Evolutionary conservation across 2,888 invertebrate genomes (phyloP).

Genomic region (Caenorhabditis sp.): DNA sequence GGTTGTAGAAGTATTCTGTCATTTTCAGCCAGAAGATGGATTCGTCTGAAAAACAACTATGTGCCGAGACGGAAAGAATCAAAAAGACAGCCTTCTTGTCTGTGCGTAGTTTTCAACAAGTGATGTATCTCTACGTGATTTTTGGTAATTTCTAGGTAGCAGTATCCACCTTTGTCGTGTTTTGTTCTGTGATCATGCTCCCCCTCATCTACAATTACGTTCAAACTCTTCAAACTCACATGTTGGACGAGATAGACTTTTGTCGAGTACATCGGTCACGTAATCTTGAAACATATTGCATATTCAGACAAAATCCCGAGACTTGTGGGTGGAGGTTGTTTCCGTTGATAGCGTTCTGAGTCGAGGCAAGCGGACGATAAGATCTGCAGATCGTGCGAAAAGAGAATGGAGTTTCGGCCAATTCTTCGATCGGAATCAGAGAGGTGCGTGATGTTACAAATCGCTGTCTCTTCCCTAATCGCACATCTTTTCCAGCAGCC

Average conservation of each 20-base stretch:
- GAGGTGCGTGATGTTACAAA: slow-evolving; percentile 36
- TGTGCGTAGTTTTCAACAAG: slow-evolving; percentile 15
- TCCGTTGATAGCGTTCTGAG: slow-evolving; percentile 62
- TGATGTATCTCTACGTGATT: neutral
- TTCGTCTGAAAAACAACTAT: slow-evolving; percentile 49
- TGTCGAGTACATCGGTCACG: slow-evolving; percentile 71
- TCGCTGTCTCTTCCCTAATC: neutral
- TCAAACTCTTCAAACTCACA: slow-evolving; percentile 77
- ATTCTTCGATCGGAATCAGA: slow-evolving; percentile 62
- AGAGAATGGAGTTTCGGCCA: slow-evolving; percentile 72
- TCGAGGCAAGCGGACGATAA: slow-evolving; percentile 42
- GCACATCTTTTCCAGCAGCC: slow-evolving; percentile 24
- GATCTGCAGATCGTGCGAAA: slow-evolving; percentile 49
- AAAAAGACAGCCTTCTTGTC: slow-evolving; percentile 60
- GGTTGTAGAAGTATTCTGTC: neutral
- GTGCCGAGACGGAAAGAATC: slow-evolving; percentile 50
- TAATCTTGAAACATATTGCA: slow-evolving; percentile 9
- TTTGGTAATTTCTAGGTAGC: slow-evolving; percentile 67
- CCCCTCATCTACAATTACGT: slow-evolving; percentile 78
- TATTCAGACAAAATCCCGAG: slow-evolving; percentile 67
- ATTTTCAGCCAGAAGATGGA: slow-evolving; percentile 25
- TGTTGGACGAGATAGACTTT: slow-evolving; percentile 80
- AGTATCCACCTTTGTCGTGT: slow-evolving; percentile 80
- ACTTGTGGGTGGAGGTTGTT: slow-evolving; percentile 71
- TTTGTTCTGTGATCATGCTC: slow-evolving; percentile 80